These are phyloP conservation scores for Sinopyrophorus schimmeli DNA, from an alignment of 2,888 invertebrate genomes.

Conservation along the genomic window DNA sequence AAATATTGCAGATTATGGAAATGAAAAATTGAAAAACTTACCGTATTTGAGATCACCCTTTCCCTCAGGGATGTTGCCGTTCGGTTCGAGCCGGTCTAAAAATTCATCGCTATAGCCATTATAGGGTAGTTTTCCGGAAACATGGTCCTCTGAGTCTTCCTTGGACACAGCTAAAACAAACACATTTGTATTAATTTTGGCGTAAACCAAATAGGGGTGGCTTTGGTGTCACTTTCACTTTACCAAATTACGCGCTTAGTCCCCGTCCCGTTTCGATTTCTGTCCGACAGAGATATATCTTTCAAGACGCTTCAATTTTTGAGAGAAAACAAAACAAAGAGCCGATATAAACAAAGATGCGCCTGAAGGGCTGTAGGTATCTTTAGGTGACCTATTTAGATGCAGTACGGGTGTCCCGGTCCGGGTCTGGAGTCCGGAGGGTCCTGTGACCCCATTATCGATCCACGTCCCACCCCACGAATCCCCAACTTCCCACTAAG, in stretches of 20 bases:
- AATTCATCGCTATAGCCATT: slow-evolving; percentile 95
- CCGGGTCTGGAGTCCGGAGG: slow-evolving; percentile 31
- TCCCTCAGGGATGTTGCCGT: slow-evolving; percentile 89
- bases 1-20: too few relatives aligned
- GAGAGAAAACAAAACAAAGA: too few relatives aligned
- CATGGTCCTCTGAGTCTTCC: slow-evolving; percentile 79
- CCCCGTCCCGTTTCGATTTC: slow-evolving; percentile 6
- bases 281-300: slow-evolving; percentile 15
- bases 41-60: slow-evolving; percentile 77
- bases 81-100: slow-evolving; percentile 89
- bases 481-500: slow-evolving; percentile 26
- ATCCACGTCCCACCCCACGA: slow-evolving; percentile 26
- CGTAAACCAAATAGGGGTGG: slow-evolving; percentile 8
- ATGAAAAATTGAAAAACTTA: slow-evolving; percentile 54
- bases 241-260: slow-evolving; percentile 22
- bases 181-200: slow-evolving; percentile 33
- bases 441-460: slow-evolving; percentile 43
- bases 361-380: slow-evolving; percentile 5
- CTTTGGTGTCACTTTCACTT: slow-evolving; percentile 18
- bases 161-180: slow-evolving; percentile 83
- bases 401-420: slow-evolving; percentile 34
- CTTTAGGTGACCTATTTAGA: slow-evolving; percentile 38
- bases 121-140: slow-evolving; percentile 78
- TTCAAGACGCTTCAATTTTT: slow-evolving; percentile 3
- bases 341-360: slow-evolving; percentile 6